Percentiles rank a stretch among this genome's conserved stretches.
Conservation (phyloP, 2,888 invertebrate genomes). For the Strigamia crassipes region DNA sequence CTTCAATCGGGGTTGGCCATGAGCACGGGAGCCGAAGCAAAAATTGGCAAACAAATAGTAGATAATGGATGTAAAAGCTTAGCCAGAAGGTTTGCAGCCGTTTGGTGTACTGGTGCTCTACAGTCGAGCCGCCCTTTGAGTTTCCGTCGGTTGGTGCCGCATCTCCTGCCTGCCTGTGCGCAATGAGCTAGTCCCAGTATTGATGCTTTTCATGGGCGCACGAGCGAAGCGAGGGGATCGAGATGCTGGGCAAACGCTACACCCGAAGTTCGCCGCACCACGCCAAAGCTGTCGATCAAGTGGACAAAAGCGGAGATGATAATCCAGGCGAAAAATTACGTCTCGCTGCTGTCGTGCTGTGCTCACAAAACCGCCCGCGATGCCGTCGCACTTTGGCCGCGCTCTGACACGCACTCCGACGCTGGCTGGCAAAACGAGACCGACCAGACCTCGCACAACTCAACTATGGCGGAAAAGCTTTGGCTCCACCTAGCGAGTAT, state of each 20-base stretch:
- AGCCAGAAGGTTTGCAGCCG: conserved; percentile 7
- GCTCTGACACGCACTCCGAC: conserved; percentile 5
- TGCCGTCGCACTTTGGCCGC: neutral
- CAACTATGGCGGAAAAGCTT: conserved; percentile 2
- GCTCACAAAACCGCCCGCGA: neutral
- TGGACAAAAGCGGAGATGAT: conserved; percentile 10
- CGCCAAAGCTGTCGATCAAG: neutral
- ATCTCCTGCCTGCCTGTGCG: conserved; percentile 7
- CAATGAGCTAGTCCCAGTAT: conserved; percentile 26
- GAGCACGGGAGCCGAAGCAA: neutral
- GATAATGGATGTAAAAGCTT: conserved; percentile 13
- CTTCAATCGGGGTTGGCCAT: neutral
- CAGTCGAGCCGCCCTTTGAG: conserved; percentile 22
- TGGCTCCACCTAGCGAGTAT: neutral
- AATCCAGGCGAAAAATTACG: conserved; percentile 8
- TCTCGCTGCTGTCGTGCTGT: neutral
- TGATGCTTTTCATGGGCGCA: conserved; percentile 22
- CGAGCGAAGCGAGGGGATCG: neutral
- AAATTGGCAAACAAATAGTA: neutral
- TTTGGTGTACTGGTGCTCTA: neutral
- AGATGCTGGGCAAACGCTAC: neutral
- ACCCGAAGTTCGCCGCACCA: neutral
- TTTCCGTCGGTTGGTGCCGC: neutral
- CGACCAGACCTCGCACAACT: neutral
- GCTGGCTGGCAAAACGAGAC: neutral